phyloP scores from a whole-genome alignment of 2,797 vertebrate species.

The Cossypha polioptera region DNA sequence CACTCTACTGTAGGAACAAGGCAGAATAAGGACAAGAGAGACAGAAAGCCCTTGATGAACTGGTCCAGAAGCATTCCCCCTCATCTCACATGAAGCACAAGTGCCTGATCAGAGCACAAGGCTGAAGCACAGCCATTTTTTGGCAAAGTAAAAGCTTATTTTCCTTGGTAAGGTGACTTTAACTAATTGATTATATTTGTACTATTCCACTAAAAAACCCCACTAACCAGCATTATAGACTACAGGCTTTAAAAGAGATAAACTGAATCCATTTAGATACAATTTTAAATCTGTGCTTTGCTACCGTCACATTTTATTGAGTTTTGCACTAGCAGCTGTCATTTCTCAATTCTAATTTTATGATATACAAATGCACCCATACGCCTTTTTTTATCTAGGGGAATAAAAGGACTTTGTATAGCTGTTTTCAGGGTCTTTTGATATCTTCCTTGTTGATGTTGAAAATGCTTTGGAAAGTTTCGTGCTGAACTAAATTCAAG shows the following conservation, averaged over 20 bases:
- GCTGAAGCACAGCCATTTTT: background rate
- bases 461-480: background rate
- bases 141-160: background rate
- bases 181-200: background rate
- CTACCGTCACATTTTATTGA: background rate
- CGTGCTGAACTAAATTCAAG: background rate
- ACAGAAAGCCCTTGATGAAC: background rate
- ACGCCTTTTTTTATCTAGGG: background rate
- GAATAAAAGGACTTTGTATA: rapidly evolving
- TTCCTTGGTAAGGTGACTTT: background rate
- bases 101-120: background rate
- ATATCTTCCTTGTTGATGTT: background rate
- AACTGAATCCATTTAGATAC: background rate
- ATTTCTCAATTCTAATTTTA: background rate
- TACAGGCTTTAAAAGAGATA: background rate
- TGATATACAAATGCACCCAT: background rate
- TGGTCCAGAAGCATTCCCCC: background rate
- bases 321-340: background rate
- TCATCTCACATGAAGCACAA: background rate
- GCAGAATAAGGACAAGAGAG: background rate
- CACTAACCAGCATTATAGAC: background rate
- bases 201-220: rapidly evolving
- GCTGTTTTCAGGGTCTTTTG: background rate
- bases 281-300: background rate
- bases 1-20: conserved; percentile 83